Conservation (phyloP, 1,140 invertebrate genomes). For the Psilanteris sp. region DNA sequence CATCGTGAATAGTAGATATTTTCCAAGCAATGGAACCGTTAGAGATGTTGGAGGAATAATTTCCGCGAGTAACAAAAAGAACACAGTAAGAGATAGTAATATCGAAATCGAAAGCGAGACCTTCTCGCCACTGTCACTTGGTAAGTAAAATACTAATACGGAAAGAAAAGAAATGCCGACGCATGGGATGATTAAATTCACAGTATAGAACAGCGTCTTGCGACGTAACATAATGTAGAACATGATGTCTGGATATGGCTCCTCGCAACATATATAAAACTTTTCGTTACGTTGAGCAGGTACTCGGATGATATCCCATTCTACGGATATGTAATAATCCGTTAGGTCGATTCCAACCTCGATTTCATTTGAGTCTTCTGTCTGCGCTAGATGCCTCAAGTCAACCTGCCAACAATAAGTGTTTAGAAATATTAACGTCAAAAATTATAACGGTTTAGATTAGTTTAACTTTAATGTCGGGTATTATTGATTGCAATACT, state of each 20-base stretch:
- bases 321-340: constrained; percentile 97
- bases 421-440: background rate
- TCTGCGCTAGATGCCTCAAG: constrained; percentile 90
- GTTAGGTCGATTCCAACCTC: constrained; percentile 94
- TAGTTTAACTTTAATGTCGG: no score
- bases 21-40: constrained; percentile 97
- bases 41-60: constrained; percentile 99
- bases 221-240: constrained; percentile 98
- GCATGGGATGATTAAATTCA: constrained; percentile 97
- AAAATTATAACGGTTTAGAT: no score
- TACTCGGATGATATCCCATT: constrained; percentile 97
- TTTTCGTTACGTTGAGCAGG: constrained; percentile 92
- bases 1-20: constrained; percentile 99
- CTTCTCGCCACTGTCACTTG: constrained; percentile 98
- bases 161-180: constrained; percentile 98
- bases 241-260: constrained; percentile 97
- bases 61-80: constrained; percentile 98
- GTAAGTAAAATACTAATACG: constrained; percentile 98
- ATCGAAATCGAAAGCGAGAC: constrained; percentile 99
- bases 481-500: no score
- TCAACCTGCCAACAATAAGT: constrained; percentile 85
- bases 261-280: constrained; percentile 91
- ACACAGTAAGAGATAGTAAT: constrained; percentile 98
- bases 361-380: constrained; percentile 89
- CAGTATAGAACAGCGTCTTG: constrained; percentile 98